These are phyloP conservation scores for Hypocryptadius cinnamomeus DNA, from an alignment of 2,113 vertebrate genomes.

Conservation along the genomic window DNA sequence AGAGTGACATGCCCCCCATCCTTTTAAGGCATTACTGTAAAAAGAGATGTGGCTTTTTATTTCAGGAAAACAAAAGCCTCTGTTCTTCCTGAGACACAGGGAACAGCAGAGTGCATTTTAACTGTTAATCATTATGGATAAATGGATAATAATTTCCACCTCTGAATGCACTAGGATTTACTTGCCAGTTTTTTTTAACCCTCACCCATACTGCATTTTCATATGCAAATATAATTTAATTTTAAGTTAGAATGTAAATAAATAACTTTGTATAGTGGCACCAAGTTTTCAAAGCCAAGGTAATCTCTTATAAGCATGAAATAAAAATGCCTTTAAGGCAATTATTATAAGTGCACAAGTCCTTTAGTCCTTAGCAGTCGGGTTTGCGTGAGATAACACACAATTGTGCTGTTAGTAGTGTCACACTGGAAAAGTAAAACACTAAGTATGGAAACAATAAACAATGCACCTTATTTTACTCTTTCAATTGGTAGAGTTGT, in stretches of 20 bases:
- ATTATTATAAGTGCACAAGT: not conserved
- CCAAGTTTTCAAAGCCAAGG: constrained; percentile 35
- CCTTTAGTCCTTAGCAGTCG: not conserved
- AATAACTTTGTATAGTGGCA: constrained; percentile 18
- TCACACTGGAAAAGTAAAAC: not conserved
- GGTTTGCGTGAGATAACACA: not conserved
- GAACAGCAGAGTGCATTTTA: constrained; percentile 48
- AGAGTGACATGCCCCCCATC: not conserved
- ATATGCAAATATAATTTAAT: constrained; percentile 33
- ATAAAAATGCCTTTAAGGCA: constrained; percentile 30
- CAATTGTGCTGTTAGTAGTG: not conserved
- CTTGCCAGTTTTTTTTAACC: constrained; percentile 18
- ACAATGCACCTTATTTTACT: not conserved
- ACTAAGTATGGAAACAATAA: not conserved
- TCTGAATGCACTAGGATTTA: constrained; percentile 23
- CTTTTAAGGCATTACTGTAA: constrained; percentile 55
- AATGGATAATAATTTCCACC: constrained; percentile 56
- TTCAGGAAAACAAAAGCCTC: constrained; percentile 55
- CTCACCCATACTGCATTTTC: constrained; percentile 14
- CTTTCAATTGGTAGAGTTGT: not conserved
- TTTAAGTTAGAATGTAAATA: constrained; percentile 46
- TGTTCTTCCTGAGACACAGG: constrained; percentile 46
- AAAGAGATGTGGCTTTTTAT: constrained; percentile 58
- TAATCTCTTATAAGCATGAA: constrained; percentile 26
- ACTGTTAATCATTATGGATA: constrained; percentile 50